Percentiles rank a stretch among this genome's conserved stretches.
Evolutionary conservation across 2,797 vertebrate species (phyloP).

Genomic region (Poeciliopsis paucimaculata): DNA sequence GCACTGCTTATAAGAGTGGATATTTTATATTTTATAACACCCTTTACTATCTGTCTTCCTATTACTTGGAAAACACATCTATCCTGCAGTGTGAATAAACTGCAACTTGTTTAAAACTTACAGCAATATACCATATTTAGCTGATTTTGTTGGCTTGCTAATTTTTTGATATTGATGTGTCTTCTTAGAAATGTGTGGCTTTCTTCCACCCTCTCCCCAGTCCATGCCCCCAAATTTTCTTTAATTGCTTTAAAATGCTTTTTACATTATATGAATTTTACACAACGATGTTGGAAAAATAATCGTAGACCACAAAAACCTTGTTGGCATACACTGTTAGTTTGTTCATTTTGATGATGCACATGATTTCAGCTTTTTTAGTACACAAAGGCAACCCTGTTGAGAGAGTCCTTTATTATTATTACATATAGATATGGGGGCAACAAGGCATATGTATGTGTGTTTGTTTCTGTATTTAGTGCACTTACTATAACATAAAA

Average conservation of each 20-base stretch:
- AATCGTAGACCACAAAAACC: slow-evolving; percentile 66
- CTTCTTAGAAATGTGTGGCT: slow-evolving; percentile 73
- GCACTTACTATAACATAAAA: slow-evolving; percentile 85
- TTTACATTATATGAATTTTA: slow-evolving; percentile 67
- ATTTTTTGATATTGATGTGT: slow-evolving; percentile 78
- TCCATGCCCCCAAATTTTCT: slow-evolving; percentile 23
- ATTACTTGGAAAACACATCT: slow-evolving; percentile 80
- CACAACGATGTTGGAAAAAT: slow-evolving; percentile 40
- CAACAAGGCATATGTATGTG: slow-evolving; percentile 76
- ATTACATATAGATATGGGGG: slow-evolving; percentile 65
- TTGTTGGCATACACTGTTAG: slow-evolving; percentile 77
- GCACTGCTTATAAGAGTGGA: slow-evolving; percentile 81
- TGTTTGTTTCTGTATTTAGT: slow-evolving; percentile 83
- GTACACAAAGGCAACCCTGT: slow-evolving; percentile 76
- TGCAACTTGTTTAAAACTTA: slow-evolving; percentile 80
- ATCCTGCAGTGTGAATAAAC: slow-evolving; percentile 77
- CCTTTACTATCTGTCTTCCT: slow-evolving; percentile 86
- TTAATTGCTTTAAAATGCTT: slow-evolving; percentile 74
- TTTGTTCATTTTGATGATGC: slow-evolving; percentile 76
- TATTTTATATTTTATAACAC: slow-evolving; percentile 81
- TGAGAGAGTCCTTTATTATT: slow-evolving; percentile 73
- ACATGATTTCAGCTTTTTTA: slow-evolving; percentile 75
- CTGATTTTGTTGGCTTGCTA: slow-evolving; percentile 80
- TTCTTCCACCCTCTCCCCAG: slow-evolving; percentile 59
- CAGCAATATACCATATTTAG: slow-evolving; percentile 84